phyloP scores from a whole-genome alignment of 2,797 vertebrate genomes.

The Ibycter americanus region DNA sequence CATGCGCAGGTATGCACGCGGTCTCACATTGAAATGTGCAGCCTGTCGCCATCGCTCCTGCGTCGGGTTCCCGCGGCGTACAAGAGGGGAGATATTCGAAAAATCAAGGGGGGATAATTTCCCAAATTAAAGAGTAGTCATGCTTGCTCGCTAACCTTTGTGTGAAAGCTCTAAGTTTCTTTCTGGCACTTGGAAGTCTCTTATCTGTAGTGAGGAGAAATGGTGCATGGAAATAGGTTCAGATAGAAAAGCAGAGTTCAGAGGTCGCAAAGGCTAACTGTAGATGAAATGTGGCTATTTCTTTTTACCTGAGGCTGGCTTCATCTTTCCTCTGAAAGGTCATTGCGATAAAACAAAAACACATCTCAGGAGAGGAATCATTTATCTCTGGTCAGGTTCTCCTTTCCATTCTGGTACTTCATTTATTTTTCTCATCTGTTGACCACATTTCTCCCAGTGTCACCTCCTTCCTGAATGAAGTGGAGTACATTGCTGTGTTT shows the following conservation, averaged over 20 bases:
- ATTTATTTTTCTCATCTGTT: conserved; percentile 56
- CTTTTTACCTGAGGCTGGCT: conserved; percentile 90
- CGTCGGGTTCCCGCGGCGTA: neutral
- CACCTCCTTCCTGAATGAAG: neutral
- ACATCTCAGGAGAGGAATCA: conserved; percentile 74
- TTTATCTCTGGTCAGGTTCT: conserved; percentile 53
- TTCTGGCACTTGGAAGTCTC: conserved; percentile 77
- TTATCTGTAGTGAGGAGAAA: conserved; percentile 79
- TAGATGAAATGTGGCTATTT: conserved; percentile 92
- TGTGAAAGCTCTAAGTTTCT: conserved; percentile 78
- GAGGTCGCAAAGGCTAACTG: conserved; percentile 86
- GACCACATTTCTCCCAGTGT: neutral
- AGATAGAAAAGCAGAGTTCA: conserved; percentile 89
- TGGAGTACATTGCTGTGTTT: neutral
- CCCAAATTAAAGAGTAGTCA: conserved; percentile 43
- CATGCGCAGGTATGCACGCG: neutral
- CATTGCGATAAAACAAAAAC: conserved; percentile 83
- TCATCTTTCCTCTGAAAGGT: conserved; percentile 89
- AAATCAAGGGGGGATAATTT: neutral
- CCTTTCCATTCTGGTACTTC: conserved; percentile 48
- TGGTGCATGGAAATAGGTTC: conserved; percentile 88
- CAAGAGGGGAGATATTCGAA: neutral
- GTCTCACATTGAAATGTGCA: neutral
- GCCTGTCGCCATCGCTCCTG: neutral
- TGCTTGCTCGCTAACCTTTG: conserved; percentile 68